Percentiles rank a stretch among this genome's conserved stretches.
Conservation (phyloP, 1,140 invertebrate genomes). For the Drosophila burlai region DNA sequence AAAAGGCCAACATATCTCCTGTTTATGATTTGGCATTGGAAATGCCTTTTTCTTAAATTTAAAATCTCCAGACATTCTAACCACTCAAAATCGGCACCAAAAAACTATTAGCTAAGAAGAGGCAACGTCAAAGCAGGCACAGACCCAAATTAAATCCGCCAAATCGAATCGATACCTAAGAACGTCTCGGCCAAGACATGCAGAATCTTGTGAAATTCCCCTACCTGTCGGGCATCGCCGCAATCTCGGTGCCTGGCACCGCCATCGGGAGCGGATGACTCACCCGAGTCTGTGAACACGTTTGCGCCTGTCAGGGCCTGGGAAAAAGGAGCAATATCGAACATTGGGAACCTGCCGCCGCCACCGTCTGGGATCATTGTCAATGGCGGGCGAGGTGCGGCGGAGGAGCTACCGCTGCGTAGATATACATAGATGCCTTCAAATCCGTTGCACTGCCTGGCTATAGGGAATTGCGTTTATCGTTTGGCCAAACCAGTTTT, state of each 20-base stretch:
- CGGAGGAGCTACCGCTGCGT: constrained; percentile 17
- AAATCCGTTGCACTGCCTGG: constrained; percentile 59
- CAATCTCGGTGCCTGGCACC: constrained; percentile 50
- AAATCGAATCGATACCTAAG: constrained; percentile 24
- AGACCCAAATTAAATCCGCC: constrained; percentile 23
- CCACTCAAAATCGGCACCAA: not conserved
- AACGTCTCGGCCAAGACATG: constrained; percentile 42
- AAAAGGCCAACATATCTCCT: not conserved
- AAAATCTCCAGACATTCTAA: constrained; percentile 4
- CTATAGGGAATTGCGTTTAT: constrained; percentile 57
- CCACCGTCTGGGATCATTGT: constrained; percentile 19
- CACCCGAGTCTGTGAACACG: constrained; percentile 56
- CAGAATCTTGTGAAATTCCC: constrained; percentile 70
- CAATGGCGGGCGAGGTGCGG: constrained; percentile 17
- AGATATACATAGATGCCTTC: constrained; percentile 46
- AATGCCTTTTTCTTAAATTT: no score
- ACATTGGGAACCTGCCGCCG: constrained; percentile 21
- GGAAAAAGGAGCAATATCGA: constrained; percentile 69
- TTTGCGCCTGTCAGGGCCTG: constrained; percentile 63
- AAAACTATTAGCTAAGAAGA: not conserved
- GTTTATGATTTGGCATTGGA: not conserved
- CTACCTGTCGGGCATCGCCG: constrained; percentile 31
- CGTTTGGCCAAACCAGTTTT: constrained; percentile 61
- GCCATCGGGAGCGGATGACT: constrained; percentile 40
- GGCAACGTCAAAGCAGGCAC: not conserved